Base-by-base conservation (phyloP, 2,888 invertebrate genomes). In the Sinodicranocentrus sp. region DNA sequence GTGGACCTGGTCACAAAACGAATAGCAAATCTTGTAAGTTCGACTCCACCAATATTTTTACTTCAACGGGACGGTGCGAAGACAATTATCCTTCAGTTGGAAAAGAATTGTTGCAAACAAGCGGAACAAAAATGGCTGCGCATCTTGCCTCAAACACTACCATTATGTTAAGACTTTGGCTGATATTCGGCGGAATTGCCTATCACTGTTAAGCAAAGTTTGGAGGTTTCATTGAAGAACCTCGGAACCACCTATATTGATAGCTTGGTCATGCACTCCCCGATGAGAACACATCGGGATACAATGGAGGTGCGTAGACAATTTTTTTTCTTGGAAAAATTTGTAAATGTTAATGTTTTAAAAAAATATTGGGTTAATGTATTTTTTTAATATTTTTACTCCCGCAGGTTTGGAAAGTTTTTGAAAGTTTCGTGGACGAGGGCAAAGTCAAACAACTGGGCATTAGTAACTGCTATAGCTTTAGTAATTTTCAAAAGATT, bases 211-310 rank as follows among this genome's bases (percentile, higher is more conserved):
- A 33, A 75, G 10, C 87, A 87, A 72, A 87, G 87, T 6, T 48
- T 89, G 73, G 78, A 84, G 23, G 76, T 67, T 1, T 87, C 87
- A 0, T 75, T 87, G 13, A 59, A 54, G 23, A 89, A 89, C 68
- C 80, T 89, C 0, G 80, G 84, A 8, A 88, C 87, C 1, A 43
- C 79, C 3, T 88, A 87, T 71, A 87, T 89, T 54, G 89, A 89
- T 78, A 84, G 84, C 44, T 65, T 88, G n/a, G 86, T 89, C 2
- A 80, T 89, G 17, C 89, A 89, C 61, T 84, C 85, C 23, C 89
- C 89, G 33, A 82, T 88, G 86, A 54, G 72, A 39, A 86, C 85
- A 0, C 84, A 83, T 59, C 67, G 84, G 15, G 83, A 88, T 19
- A 89, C 88, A 5, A 78, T 89, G 73, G 75, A 83, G 65, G 80